phyloP scores from a whole-genome alignment of 2,797 vertebrate species.

The Aulostomus chinensis region DNA sequence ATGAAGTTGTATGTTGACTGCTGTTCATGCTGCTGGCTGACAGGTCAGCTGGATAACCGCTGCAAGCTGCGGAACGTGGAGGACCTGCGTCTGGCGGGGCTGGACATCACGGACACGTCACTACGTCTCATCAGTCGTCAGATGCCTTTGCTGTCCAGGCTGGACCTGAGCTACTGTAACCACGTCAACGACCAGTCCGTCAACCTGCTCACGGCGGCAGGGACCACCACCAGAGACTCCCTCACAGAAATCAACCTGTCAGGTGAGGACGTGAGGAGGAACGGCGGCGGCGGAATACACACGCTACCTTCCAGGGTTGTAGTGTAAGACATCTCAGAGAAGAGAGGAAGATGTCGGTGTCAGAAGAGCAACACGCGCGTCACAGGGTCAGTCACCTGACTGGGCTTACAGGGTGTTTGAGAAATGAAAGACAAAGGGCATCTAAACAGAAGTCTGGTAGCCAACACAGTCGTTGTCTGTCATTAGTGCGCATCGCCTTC shows the following conservation, averaged over 20 bases:
- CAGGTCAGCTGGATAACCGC: constrained; percentile 95
- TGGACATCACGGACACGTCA: constrained; percentile 93
- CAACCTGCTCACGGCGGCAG: constrained; percentile 92
- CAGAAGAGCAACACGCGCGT: too few species aligned
- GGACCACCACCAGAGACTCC: constrained; percentile 93
- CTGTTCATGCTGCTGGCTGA: too few species aligned
- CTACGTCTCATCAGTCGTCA: constrained; percentile 91
- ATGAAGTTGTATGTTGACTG: too few species aligned
- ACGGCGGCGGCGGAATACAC: background rate
- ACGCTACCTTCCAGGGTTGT: background rate
- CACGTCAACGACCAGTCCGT: constrained; percentile 95
- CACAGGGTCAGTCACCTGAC: too few species aligned
- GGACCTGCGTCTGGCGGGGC: constrained; percentile 89
- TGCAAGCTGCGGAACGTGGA: constrained; percentile 92
- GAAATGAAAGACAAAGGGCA: too few species aligned
- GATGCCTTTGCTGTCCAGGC: constrained; percentile 90
- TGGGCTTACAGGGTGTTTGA: too few species aligned
- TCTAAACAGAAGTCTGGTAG: too few species aligned
- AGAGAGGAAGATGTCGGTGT: too few species aligned
- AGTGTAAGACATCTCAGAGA: too few species aligned
- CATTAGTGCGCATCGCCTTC: background rate
- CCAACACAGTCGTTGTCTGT: too few species aligned
- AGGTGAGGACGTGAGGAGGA: constrained; percentile 72
- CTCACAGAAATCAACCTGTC: constrained; percentile 89
- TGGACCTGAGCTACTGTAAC: constrained; percentile 96